Base-by-base conservation (phyloP, 2,888 invertebrate genomes). In the Gibbula magus region DNA sequence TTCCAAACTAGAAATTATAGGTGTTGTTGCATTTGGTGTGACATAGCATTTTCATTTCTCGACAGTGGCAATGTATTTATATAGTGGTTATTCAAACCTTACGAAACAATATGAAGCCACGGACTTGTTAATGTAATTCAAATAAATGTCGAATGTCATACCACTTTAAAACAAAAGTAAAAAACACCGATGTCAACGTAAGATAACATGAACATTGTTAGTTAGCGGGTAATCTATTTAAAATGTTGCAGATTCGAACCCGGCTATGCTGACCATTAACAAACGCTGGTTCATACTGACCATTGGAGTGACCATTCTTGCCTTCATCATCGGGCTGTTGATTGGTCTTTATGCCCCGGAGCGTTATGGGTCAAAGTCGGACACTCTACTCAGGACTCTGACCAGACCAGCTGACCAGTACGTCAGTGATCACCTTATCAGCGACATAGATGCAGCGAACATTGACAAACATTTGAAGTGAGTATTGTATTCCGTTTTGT, bases 401-500 rank as follows among this genome's bases (percentile, higher is more conserved):
- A 25, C 67, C 25, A 20, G 22, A 25, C 67, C 52, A 3, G 74
- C 54, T 8, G 80, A 80, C 73, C 77, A 70, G 20, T 52, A 39
- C 16, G 56, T 80, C 22, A 77, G 77, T 25, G 73, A 70, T 16
- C 22, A 45, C 0, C 80, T 77, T 18, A 77, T 77, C 20, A 53
- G 45, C 52, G 77, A 45, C 51, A 73, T 77, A 35, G 35, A 73
- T 20, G 51, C 78, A 13, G 39, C 20, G 20, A 76, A 76, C 66
- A 79, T 79, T n/a, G 70, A 79, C 35, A 22, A 56, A 20, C 70
- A 79, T 54, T 53, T 79, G 51, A 75, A 67, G 79, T 79, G 45
- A 54, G 79, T 76, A 5, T 22, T 56, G 4, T 35, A 35, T 8
- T n/a, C n/a, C n/a, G n/a, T n/a, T n/a, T n/a, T n/a, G n/a, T n/a